Base-by-base conservation (phyloP, 1,140 invertebrate species). In the Antheraea mylitta region DNA sequence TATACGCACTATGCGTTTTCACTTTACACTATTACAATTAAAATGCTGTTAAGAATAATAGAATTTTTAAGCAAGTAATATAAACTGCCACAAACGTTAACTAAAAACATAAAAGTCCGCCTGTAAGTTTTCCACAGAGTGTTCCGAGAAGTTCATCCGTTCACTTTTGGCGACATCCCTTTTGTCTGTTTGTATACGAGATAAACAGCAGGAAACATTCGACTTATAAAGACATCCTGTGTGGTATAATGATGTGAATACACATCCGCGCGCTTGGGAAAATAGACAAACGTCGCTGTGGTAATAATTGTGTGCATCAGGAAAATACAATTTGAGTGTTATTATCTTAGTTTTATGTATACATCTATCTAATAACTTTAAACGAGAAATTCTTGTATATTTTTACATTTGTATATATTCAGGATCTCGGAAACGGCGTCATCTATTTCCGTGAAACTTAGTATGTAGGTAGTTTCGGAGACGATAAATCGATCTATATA, bases 151-250 rank as follows among this genome's bases (percentile, higher is more conserved):
- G 53, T 73, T 70, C 67, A 83, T 81, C 70, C 78, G 75, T 83
- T 78, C 72, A 71, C 77, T 70, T 84, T 81, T 75, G 77, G 77
- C 73, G 77, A 77, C 69, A 66, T 75, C 66, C 77, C 78, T 73
- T 80, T 80, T 81, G 75, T 77, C 73, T 76, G 73, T 80, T 53
- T 73, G 73, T 64, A 67, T 58, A 42, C 18, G 18, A 22, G 45
- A 22, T 67, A 71, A 72, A 71, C 67, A 70, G 63, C 71, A 78
- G 74, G 77, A 79, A 81, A 78, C 82, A 61, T 81, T 80, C 85
- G 85, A 82, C 71, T 71, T 70, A 90, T 78, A 89, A 79, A 77
- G 77, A 84, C 82, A 83, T 90, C 87, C 87, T 85, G 83, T 85
- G 79, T 69, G 73, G 74, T 62, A 58, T 19, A 22, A 45, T 42